Evolutionary conservation across 2,113 vertebrate species (phyloP).

Genomic region (Gorsachius goisagi): DNA sequence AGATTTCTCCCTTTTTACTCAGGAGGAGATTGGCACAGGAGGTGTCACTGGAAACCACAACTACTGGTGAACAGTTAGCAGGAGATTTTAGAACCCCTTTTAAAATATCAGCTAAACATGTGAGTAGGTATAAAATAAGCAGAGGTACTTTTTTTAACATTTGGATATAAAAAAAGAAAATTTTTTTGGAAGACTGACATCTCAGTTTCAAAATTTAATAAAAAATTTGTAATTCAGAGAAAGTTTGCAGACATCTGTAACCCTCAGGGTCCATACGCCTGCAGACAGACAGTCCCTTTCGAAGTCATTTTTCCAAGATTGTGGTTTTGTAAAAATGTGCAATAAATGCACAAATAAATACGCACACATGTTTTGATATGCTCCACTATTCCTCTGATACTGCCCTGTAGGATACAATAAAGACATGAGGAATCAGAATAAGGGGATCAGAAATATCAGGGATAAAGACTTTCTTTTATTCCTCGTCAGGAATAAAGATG

Average conservation of each 20-base stretch:
- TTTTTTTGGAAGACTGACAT: not conserved
- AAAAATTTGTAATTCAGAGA: conserved; percentile 1
- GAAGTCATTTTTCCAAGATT: not conserved
- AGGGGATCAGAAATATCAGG: not conserved
- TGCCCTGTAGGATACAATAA: not conserved
- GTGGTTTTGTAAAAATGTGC: not conserved
- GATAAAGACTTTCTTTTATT: not conserved
- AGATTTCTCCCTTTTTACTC: not conserved
- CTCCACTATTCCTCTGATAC: not conserved
- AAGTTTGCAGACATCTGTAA: not conserved
- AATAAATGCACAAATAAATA: not conserved
- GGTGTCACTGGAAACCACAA: not conserved
- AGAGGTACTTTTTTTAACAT: not conserved
- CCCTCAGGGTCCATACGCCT: not conserved
- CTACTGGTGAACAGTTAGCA: not conserved
- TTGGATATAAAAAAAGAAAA: not conserved
- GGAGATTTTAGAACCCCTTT: not conserved
- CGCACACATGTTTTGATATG: not conserved
- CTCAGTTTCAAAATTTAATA: not conserved
- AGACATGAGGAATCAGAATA: not conserved
- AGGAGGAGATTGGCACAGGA: not conserved
- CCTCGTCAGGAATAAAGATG: not conserved
- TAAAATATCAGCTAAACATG: not conserved
- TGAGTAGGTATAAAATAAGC: not conserved
- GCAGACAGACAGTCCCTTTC: not conserved